Evolutionary conservation across 23 tunicate species (phyloP), one percentile per base, ranked within the genome.

Genomic region (Halocynthia roretzi): DNA sequence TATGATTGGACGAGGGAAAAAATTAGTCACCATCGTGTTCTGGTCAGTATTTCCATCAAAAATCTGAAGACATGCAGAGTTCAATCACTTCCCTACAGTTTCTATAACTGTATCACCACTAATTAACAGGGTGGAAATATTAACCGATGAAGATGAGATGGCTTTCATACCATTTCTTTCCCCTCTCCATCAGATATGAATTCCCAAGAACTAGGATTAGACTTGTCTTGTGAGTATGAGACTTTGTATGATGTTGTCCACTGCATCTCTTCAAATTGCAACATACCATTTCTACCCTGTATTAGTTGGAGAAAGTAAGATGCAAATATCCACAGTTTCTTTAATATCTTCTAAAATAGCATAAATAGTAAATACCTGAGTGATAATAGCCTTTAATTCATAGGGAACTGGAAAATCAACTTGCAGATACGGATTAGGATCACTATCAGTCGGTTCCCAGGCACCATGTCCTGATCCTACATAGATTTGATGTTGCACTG

Each of bases 11-110:
- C 97, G 83, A 23, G 90, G 90, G 66, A 91, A 91, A 7, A 91
- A 57, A 64, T 91, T 91, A 54, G 90, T 91, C 44, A 91, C 97
- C 72, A 80, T 86, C 6, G 97, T 91, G 86, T 91, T 77, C 62
- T 84, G 89, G 61, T 91, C 97, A 6, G 70, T 54, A 60, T 91
- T 91, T 48, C 86, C 97, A 7, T 72, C 67, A 51, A 86, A 86
- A 5, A 20, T 48, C 91, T 86, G 7, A 8, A 58, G n/a, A 4
- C 64, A 14, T 58, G 64, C 64, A 14, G n/a, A 14, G 17, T 2
- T 58, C 31, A 4, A 19, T 18, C 22, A 11, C 2, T n/a, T 67
- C 2, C n/a, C 5, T 12, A 12, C 19, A 18, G 5, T 10, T 50
- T 50, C 62, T 61, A 82, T 12, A 71, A 66, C 62, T 67, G 14